These are phyloP conservation scores for Pseudeuparius sepicola DNA, from an alignment of 2,888 invertebrate genomes.

Conservation along the genomic window DNA sequence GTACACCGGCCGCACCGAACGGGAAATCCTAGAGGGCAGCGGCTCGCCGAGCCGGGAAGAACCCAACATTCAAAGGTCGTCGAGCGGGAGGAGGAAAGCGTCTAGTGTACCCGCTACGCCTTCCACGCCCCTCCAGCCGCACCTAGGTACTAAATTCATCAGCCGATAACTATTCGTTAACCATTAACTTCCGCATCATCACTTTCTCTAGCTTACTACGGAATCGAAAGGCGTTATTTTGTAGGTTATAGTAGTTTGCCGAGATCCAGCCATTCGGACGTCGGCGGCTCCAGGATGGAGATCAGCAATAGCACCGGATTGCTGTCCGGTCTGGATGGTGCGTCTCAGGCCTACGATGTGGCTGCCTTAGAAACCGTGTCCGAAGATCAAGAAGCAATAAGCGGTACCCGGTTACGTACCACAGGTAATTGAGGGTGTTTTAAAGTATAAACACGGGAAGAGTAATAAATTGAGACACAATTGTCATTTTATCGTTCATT, in stretches of 20 bases:
- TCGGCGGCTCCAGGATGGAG: slow-evolving; percentile 38
- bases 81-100: slow-evolving; percentile 61
- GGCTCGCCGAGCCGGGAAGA: slow-evolving; percentile 55
- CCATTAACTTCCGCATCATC: no score
- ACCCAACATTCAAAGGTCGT: slow-evolving; percentile 42
- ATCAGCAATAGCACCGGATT: slow-evolving; percentile 36
- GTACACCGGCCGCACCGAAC: slow-evolving; percentile 85
- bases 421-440: slow-evolving; percentile 31
- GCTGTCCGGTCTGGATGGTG: slow-evolving; percentile 35
- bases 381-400: slow-evolving; percentile 53
- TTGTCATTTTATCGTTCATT: no score
- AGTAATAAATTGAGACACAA: no score
- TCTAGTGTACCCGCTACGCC: slow-evolving; percentile 83
- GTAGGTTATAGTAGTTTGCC: slow-evolving; percentile 77
- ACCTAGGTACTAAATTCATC: slow-evolving; percentile 58
- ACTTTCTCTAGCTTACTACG: no score
- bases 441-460: no score
- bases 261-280: slow-evolving; percentile 70
- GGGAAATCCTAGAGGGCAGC: slow-evolving; percentile 78
- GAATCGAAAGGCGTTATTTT: background rate
- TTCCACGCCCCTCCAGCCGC: slow-evolving; percentile 68
- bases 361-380: slow-evolving; percentile 56
- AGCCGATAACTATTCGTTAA: no score
- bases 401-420: slow-evolving; percentile 34
- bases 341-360: slow-evolving; percentile 35